Conservation (phyloP, 2,797 vertebrate genomes). For the Pelodytes ibericus region DNA sequence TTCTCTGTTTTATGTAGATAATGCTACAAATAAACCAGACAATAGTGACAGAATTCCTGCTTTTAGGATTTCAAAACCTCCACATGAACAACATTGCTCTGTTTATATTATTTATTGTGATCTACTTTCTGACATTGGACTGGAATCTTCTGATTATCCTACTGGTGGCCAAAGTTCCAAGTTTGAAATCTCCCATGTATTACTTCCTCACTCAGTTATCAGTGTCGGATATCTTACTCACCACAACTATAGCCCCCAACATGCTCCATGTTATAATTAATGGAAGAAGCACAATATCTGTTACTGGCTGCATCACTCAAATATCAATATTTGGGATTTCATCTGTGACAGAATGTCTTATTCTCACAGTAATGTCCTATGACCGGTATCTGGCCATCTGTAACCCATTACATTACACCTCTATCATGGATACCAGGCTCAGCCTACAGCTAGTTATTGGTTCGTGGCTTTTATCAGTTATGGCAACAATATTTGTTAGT, state of each 20-base stretch:
- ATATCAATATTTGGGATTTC: background rate
- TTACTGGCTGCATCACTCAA: background rate
- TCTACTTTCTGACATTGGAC: background rate
- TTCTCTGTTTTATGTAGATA: too few species aligned
- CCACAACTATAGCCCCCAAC: background rate
- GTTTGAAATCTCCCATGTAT: background rate
- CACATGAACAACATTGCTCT: background rate
- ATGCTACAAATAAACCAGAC: background rate
- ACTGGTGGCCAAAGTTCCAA: background rate
- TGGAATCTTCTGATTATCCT: background rate
- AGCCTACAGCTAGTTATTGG: background rate
- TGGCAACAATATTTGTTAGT: background rate
- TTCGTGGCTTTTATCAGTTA: background rate
- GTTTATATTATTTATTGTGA: background rate
- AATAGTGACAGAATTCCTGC: background rate
- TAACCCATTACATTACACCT: background rate
- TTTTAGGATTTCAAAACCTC: background rate
- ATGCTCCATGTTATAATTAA: background rate
- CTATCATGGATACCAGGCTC: background rate
- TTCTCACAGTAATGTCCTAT: too few species aligned
- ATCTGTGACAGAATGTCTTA: too few species aligned
- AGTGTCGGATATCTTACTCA: constrained; percentile 2
- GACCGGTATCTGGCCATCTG: too few species aligned
- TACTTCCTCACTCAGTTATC: too few species aligned
- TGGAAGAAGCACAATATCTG: background rate